Evolutionary conservation across 1,140 invertebrate genomes (phyloP).

Genomic region (Amyelois transitella): DNA sequence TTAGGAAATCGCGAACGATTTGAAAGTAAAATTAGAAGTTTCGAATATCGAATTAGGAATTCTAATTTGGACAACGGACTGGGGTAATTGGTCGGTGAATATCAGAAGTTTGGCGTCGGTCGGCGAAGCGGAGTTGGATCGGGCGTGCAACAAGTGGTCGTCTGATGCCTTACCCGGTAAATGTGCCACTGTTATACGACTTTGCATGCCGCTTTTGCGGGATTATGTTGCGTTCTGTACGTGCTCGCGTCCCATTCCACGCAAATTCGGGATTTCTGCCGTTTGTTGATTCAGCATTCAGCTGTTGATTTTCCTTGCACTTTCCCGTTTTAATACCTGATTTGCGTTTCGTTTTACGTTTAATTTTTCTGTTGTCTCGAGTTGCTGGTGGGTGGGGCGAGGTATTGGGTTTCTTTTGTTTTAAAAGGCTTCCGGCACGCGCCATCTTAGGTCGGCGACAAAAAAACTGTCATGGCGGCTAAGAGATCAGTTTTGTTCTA

Average conservation of each 20-base stretch:
- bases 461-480: conserved; percentile 70
- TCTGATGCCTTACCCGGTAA: conserved; percentile 67
- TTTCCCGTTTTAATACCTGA: conserved; percentile 5
- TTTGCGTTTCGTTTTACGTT: conserved; percentile 8
- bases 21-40: not conserved
- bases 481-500: conserved; percentile 48
- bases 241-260: conserved; percentile 14
- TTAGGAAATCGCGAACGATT: not conserved
- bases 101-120: conserved; percentile 39
- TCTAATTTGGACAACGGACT: conserved; percentile 10
- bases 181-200: conserved; percentile 59
- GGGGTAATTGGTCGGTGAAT: conserved; percentile 18
- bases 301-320: conserved; percentile 8
- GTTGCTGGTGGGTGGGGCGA: conserved; percentile 42
- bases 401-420: conserved; percentile 61
- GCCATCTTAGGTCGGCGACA: conserved; percentile 68
- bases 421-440: conserved; percentile 48
- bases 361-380: conserved; percentile 21
- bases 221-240: conserved; percentile 42
- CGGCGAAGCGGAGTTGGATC: conserved; percentile 37
- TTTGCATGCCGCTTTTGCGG: conserved; percentile 61
- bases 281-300: conserved; percentile 25
- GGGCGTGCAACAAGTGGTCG: conserved; percentile 61
- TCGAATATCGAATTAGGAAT: conserved; percentile 13
- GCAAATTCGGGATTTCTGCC: conserved; percentile 32